Base-by-base conservation (phyloP, 2,888 invertebrate species). In the Petrolisthes manimaculis region DNA sequence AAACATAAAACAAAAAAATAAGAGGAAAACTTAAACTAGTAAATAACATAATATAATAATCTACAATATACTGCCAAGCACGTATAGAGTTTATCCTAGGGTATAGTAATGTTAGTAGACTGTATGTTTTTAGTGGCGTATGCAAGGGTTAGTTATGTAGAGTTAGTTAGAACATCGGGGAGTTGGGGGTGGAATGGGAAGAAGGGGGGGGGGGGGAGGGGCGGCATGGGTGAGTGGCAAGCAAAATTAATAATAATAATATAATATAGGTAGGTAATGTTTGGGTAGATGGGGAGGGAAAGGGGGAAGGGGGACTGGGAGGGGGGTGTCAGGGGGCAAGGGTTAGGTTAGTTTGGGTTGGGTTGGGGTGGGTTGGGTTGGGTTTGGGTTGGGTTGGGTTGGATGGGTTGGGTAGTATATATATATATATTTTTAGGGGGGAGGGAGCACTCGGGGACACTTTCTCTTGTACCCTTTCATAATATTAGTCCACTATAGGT, bases 381-480 rank as follows among this genome's bases (percentile, higher is more conserved):
- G n/a, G n/a, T 5, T 12, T 12, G 71, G 71, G 71, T 21, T 14
- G 71, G 14, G 71, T n/a, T 14, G 61, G 61, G 61, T 9, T 9
- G 1, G 18, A 1, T 9, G 1, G 61, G 9, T 0, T 37, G 18
- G 61, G 12, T 18, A 61, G 18, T 61, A 61, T 61, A 71, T 71
- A 71, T 71, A 71, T 71, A 71, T n/a, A 71, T 18, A 1, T n/a
- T n/a, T n/a, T 6, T n/a, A n/a, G 71, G 71, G 18, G n/a, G 71
- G 71, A 6, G 51, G 81, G 81, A 82, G 81, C 81, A 82, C 81
- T 82, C 81, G 81, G 81, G 80, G 69, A 51, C 67, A 37, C 21
- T 71, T 18, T 14, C 71, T 12, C 6, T 12, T 18, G 21, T 71
- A 71, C 71, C 21, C 71, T 71, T 71, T n/a, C 6, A 21, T 71